Conservation (phyloP, 2,113 vertebrate species). For the Dasyurus viverrinus region DNA sequence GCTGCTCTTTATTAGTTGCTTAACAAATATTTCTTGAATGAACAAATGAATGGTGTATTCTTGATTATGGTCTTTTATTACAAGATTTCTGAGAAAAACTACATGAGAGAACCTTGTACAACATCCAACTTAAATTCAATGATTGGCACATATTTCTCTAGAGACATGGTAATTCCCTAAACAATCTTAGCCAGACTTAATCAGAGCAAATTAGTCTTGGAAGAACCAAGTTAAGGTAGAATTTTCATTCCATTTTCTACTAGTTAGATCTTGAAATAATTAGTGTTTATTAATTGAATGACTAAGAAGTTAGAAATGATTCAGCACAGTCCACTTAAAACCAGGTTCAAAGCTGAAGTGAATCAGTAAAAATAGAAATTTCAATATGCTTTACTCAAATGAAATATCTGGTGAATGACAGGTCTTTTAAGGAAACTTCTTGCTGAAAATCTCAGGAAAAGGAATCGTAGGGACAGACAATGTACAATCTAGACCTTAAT, state of each 20-base stretch:
- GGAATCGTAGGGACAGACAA: not conserved
- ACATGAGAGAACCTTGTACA: not conserved
- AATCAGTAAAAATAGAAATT: slow-evolving; percentile 26
- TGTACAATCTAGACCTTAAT: not conserved
- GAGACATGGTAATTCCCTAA: slow-evolving; percentile 32
- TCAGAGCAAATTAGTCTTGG: slow-evolving; percentile 20
- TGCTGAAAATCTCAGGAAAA: not conserved
- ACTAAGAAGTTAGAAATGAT: slow-evolving; percentile 35
- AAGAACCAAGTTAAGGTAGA: slow-evolving; percentile 30
- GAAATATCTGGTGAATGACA: slow-evolving; percentile 31
- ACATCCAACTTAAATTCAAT: not conserved
- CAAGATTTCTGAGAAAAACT: not conserved
- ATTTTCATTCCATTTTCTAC: slow-evolving; percentile 63
- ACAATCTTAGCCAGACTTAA: slow-evolving; percentile 44
- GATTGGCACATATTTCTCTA: not conserved
- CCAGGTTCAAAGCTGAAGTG: slow-evolving; percentile 30
- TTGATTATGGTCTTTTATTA: not conserved
- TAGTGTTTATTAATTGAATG: slow-evolving; percentile 55
- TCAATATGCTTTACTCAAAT: slow-evolving; percentile 49
- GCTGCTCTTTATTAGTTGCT: not conserved
- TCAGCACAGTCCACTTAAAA: slow-evolving; percentile 36
- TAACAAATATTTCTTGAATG: not conserved
- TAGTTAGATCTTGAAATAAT: slow-evolving; percentile 59
- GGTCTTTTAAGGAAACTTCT: not conserved
- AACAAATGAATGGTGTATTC: not conserved